phyloP scores from a whole-genome alignment of 37 sponge, comb jelly and placozoan genomes.

The Hexactinellida sp. region DNA sequence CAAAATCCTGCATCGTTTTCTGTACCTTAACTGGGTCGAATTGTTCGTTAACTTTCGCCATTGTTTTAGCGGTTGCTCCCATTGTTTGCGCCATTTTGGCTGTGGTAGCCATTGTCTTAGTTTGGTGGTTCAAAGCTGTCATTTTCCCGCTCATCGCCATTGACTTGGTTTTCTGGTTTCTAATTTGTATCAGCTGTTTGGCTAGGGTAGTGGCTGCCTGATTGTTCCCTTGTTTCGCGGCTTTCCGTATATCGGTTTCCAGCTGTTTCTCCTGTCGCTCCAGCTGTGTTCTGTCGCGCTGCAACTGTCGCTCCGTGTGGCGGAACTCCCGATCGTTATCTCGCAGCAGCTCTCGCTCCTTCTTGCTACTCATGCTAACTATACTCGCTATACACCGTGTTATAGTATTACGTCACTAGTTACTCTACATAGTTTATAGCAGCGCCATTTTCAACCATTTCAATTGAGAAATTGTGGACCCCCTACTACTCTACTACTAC shows the following conservation, averaged over 20 bases:
- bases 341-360: neutral
- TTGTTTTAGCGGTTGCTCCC: conserved; percentile 70
- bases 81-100: conserved; percentile 63
- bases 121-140: conserved; percentile 70
- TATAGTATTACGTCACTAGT: too few species aligned
- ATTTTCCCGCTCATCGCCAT: conserved; percentile 66
- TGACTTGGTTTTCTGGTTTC: conserved; percentile 83
- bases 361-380: neutral
- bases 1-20: conserved; percentile 79
- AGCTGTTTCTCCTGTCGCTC: conserved; percentile 87
- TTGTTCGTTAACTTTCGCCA: conserved; percentile 77
- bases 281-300: conserved; percentile 54
- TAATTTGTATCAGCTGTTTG: conserved; percentile 81
- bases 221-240: conserved; percentile 84
- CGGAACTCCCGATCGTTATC: neutral
- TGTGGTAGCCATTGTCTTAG: conserved; percentile 55
- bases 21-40: conserved; percentile 67
- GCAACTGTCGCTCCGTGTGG: conserved; percentile 44
- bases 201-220: conserved; percentile 62
- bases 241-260: conserved; percentile 88
- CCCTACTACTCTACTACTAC: too few species aligned
- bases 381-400: too few species aligned
- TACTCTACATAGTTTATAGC: too few species aligned
- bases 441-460: too few species aligned
- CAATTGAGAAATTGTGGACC: too few species aligned